Percentiles rank a stretch among this genome's conserved stretches.
phyloP scores from a whole-genome alignment of 2,113 vertebrate species.

The Candoia aspera region DNA sequence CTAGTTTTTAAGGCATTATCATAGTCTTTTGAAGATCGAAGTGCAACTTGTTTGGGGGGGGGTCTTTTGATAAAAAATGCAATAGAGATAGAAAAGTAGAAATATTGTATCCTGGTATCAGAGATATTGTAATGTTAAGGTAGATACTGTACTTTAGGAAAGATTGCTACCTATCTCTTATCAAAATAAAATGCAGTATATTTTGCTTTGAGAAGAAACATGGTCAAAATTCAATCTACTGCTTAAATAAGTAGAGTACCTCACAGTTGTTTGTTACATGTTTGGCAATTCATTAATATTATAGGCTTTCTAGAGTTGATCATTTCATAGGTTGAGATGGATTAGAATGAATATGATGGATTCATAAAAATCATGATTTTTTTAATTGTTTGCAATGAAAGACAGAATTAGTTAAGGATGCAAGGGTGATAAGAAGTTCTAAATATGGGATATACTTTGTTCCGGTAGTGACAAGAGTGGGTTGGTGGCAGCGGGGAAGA shows the following conservation, averaged over 20 bases:
- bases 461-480: not conserved
- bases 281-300: not conserved
- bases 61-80: not conserved
- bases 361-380: not conserved
- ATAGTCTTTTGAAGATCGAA: constrained; percentile 6
- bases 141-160: not conserved
- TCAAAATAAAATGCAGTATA: not conserved
- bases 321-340: not conserved
- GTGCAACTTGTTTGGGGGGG: no score
- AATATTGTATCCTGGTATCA: not conserved
- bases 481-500: not conserved
- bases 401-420: not conserved
- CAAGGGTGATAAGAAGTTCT: not conserved
- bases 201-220: not conserved
- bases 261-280: not conserved
- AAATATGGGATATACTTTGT: not conserved
- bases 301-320: not conserved
- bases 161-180: not conserved
- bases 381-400: not conserved
- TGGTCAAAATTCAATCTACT: not conserved
- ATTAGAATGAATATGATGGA: not conserved
- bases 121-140: not conserved
- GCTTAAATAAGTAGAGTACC: not conserved
- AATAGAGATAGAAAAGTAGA: not conserved
- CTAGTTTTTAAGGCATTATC: not conserved